Evolutionary conservation across 2,797 vertebrate species (phyloP).

Genomic region (Pelochelys cantorii): DNA sequence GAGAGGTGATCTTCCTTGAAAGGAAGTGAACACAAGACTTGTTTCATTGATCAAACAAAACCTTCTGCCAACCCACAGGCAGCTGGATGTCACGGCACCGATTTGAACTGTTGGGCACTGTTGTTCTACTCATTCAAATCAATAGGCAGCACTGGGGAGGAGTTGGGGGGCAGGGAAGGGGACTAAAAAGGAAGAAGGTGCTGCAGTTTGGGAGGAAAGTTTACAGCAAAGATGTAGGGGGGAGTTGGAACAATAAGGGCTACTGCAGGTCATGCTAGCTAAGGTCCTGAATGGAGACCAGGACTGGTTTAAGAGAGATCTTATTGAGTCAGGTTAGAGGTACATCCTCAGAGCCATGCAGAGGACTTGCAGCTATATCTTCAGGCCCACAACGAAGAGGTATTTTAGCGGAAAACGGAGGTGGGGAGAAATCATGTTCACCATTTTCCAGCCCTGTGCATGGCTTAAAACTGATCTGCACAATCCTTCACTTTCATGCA

Average conservation of each 20-base stretch:
- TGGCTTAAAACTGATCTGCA: background rate
- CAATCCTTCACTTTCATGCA: background rate
- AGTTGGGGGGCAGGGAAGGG: accelerated
- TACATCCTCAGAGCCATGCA: background rate
- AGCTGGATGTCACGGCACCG: background rate
- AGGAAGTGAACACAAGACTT: background rate
- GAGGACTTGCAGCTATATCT: background rate
- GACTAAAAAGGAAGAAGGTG: background rate
- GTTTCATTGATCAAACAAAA: background rate
- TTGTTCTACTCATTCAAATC: background rate
- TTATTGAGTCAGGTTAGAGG: background rate
- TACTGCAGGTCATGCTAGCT: background rate
- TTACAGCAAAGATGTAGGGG: background rate
- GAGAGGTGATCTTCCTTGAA: background rate
- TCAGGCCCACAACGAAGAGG: background rate
- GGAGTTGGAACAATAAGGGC: background rate
- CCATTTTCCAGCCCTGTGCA: background rate
- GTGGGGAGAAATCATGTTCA: background rate
- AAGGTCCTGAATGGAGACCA: background rate
- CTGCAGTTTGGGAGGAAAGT: background rate
- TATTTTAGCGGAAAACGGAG: background rate
- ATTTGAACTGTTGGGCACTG: background rate
- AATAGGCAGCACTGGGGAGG: background rate
- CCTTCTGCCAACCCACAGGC: background rate
- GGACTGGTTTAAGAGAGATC: background rate